phyloP scores from a whole-genome alignment of 2,888 invertebrate genomes.

The Spodoptera exigua region DNA sequence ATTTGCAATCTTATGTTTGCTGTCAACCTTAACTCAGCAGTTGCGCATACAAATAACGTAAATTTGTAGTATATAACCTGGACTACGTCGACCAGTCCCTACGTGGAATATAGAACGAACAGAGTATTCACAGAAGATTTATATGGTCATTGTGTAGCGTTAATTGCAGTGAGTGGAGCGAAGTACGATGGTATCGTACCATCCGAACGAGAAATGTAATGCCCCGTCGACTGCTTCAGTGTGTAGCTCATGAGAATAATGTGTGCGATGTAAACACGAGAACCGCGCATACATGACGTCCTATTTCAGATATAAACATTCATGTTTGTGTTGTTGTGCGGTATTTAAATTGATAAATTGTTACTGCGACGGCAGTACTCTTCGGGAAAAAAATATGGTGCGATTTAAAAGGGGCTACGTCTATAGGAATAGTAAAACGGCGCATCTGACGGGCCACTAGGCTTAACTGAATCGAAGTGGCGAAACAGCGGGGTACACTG shows the following conservation, averaged over 20 bases:
- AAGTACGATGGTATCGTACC: constrained; percentile 83
- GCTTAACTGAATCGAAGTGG: constrained; percentile 71
- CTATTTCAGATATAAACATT: constrained; percentile 63
- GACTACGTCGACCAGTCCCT: constrained; percentile 68
- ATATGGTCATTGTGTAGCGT: constrained; percentile 87
- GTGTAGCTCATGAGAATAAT: constrained; percentile 69
- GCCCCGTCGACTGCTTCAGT: constrained; percentile 66
- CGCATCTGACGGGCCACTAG: constrained; percentile 64
- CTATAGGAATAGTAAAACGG: constrained; percentile 66
- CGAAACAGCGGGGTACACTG: constrained; percentile 67
- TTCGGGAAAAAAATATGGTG: constrained; percentile 62
- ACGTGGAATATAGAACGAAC: constrained; percentile 76
- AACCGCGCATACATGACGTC: constrained; percentile 53
- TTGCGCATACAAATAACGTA: constrained; percentile 61
- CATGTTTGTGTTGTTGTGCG: constrained; percentile 57
- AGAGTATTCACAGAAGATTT: constrained; percentile 84
- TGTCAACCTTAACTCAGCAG: constrained; percentile 13
- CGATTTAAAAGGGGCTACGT: constrained; percentile 63
- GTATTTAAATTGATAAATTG: constrained; percentile 65
- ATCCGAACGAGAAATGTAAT: constrained; percentile 81
- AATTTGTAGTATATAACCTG: constrained; percentile 50
- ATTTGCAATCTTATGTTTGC: constrained; percentile 21
- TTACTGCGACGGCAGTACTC: constrained; percentile 56
- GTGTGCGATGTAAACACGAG: constrained; percentile 66
- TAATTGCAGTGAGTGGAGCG: constrained; percentile 86